A percentile compares a stretch with the other conserved stretches of the same genome.
These are phyloP conservation scores for Sciaenops ocellatus DNA, from an alignment of 2,797 vertebrate species.

Conservation along the genomic window DNA sequence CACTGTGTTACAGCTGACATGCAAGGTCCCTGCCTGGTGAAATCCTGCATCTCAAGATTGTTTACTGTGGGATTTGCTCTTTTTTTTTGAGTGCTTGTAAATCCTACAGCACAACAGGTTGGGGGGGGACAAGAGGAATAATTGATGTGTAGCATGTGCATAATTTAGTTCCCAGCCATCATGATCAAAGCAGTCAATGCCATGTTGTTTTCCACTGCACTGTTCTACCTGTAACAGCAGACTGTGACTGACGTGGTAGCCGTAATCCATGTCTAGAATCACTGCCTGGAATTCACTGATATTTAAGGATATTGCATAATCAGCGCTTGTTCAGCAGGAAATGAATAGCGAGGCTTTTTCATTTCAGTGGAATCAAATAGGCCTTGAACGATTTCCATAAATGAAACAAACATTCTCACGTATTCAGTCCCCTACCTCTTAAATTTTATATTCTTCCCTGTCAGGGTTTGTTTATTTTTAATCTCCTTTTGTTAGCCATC, in stretches of 20 bases:
- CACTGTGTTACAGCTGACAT: constrained; percentile 34
- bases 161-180: constrained; percentile 61
- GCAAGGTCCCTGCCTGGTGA: constrained; percentile 27
- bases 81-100: constrained; percentile 12
- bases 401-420: constrained; percentile 64
- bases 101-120: constrained; percentile 57
- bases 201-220: background rate
- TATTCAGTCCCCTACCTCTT: constrained; percentile 21
- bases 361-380: constrained; percentile 48
- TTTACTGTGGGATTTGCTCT: constrained; percentile 23
- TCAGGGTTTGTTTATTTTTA: constrained; percentile 79
- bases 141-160: constrained; percentile 63
- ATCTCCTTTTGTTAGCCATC: constrained; percentile 73
- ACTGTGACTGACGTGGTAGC: constrained; percentile 35
- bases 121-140: constrained; percentile 61
- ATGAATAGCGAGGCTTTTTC: constrained; percentile 51
- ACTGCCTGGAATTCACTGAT: constrained; percentile 41
- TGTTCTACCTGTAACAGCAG: constrained; percentile 40
- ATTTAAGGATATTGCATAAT: constrained; percentile 62
- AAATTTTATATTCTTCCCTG: constrained; percentile 49
- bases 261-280: constrained; percentile 43
- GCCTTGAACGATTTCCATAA: constrained; percentile 67
- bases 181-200: constrained; percentile 58
- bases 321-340: constrained; percentile 57
- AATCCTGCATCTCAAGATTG: constrained; percentile 39